These are phyloP conservation scores for Festucalex cinctus DNA, from an alignment of 2,113 vertebrate species.

Conservation along the genomic window DNA sequence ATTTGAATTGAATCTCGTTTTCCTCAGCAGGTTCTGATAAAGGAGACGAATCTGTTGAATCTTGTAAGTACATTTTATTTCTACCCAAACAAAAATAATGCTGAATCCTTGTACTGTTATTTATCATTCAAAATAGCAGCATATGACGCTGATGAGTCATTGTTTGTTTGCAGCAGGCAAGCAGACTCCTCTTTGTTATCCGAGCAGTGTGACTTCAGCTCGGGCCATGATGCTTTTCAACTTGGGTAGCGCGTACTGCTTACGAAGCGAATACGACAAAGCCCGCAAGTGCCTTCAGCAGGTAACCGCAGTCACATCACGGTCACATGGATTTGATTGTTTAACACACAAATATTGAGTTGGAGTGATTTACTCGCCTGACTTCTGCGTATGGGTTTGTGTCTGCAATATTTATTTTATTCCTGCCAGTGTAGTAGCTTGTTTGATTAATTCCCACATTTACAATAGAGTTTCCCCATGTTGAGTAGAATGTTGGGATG, in stretches of 20 bases:
- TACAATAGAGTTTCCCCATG: not conserved
- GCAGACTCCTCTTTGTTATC: slow-evolving; percentile 90
- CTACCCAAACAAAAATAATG: not conserved
- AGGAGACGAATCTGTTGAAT: slow-evolving; percentile 91
- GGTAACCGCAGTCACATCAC: slow-evolving; percentile 63
- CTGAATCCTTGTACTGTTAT: not conserved
- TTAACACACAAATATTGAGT: no score
- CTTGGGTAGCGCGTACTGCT: slow-evolving; percentile 93
- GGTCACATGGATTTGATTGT: no score
- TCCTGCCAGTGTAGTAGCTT: not conserved
- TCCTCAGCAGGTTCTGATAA: slow-evolving; percentile 83
- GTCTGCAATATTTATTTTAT: not conserved
- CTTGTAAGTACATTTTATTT: slow-evolving; percentile 77
- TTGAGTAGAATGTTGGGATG: not conserved
- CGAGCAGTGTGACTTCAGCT: slow-evolving; percentile 89
- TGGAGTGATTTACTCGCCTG: no score
- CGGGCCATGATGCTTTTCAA: slow-evolving; percentile 98
- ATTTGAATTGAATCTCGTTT: not conserved
- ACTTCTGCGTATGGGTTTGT: not conserved
- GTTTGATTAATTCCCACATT: not conserved
- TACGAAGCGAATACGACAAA: slow-evolving; percentile 96
- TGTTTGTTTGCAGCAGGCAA: slow-evolving; percentile 80
- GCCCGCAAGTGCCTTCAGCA: slow-evolving; percentile 96
- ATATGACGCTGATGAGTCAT: not conserved
- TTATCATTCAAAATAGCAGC: not conserved